Base-by-base conservation (phyloP, 2,797 vertebrate genomes). In the Diglossa cyanea region DNA sequence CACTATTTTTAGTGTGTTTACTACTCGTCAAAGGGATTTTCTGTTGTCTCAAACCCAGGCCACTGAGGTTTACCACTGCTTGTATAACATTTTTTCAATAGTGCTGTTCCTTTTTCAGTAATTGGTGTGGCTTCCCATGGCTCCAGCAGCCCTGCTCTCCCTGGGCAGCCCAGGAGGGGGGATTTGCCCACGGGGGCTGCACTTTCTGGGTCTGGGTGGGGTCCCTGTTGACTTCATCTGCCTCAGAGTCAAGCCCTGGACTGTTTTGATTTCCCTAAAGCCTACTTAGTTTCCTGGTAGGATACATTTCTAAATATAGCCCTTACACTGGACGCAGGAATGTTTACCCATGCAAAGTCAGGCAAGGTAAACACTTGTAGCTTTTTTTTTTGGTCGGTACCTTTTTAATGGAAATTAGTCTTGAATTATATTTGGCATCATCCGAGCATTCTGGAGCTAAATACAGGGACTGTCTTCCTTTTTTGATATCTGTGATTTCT, bases 1-100 rank as follows among this genome's bases (percentile, higher is more conserved):
- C 45, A 5, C 90, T 97, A 92, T 94, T 94, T 96, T 96, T 95
- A 93, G 93, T 47, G 48, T 96, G 88, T 96, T 96, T 97, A 88
- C 84, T 95, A 91, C 80, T 96, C 57, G 37, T 95, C 90, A 94
- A 95, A 95, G 76, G 89, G 94, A 72, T 96, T 95, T 95, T 96
- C 94, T 95, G 81, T 95, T 95, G 86, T 86, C 93, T 96, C 89
- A 72, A 91, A 91, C 95, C 96, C 91, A 97, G 87, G 95, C 96
- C 93, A 10, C 94, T 97, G 97, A 97, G 98, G 98, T 98, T 98
- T 98, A 98, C 98, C 98, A 96, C 97, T 96, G 95, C 97, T 98
- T 98, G 97, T 98, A 97, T 98, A 97, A 98, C 97, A 97, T 97
- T 92, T 98, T 94, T 94, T 91, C 89, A 80, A 76, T 94, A 81